These are phyloP conservation scores for Todus mexicanus DNA, from an alignment of 2,797 vertebrate genomes.

Conservation along the genomic window DNA sequence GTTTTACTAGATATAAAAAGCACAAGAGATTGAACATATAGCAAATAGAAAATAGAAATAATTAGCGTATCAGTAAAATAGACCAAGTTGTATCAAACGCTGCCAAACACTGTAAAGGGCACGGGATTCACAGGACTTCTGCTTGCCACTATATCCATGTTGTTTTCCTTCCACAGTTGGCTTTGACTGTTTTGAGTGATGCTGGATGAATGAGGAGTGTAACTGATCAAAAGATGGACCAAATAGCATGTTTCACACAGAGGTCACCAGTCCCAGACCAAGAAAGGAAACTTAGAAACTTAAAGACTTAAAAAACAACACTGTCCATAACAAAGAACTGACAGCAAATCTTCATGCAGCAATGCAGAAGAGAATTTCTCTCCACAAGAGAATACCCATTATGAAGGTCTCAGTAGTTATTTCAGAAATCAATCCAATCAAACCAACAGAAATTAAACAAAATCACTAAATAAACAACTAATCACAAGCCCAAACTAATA, in stretches of 20 bases:
- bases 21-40: not conserved
- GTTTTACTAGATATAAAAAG: not conserved
- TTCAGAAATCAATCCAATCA: constrained; percentile 70
- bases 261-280: constrained; percentile 79
- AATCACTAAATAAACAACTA: constrained; percentile 52
- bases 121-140: not conserved
- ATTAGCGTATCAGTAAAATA: not conserved
- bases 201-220: constrained; percentile 68
- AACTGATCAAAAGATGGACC: constrained; percentile 87
- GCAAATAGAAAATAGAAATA: not conserved
- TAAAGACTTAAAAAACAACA: constrained; percentile 69
- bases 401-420: constrained; percentile 62
- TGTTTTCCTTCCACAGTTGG: not conserved
- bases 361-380: constrained; percentile 70
- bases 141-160: not conserved
- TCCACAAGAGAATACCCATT: constrained; percentile 47
- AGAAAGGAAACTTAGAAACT: constrained; percentile 80
- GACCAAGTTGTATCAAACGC: not conserved
- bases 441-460: constrained; percentile 54
- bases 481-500: constrained; percentile 74
- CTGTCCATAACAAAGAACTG: constrained; percentile 69
- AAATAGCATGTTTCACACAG: constrained; percentile 81
- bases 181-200: constrained; percentile 79
- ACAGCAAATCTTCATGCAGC: constrained; percentile 79
- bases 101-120: not conserved